Conservation (phyloP, 2,888 invertebrate genomes). For the Eupithecia dodoneata region DNA sequence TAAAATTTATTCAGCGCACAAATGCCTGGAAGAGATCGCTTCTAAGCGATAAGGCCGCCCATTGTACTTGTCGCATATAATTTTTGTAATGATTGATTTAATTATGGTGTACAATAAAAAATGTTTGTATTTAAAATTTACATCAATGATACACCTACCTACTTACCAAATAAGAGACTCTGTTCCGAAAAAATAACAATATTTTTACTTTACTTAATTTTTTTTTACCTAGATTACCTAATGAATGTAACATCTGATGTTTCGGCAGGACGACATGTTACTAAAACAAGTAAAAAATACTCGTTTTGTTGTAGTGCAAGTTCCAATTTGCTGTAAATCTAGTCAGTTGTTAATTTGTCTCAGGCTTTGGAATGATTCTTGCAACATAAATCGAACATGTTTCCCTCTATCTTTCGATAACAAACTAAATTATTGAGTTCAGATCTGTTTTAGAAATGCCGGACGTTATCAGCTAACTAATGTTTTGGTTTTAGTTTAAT, state of each 20-base stretch:
- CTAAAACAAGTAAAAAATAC: neutral
- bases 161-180: neutral
- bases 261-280: neutral
- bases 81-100: too few relatives aligned
- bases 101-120: too few relatives aligned
- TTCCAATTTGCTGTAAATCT: constrained; percentile 33
- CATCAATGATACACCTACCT: neutral
- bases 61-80: too few relatives aligned
- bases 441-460: constrained; percentile 33
- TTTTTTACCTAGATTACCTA: too few relatives aligned
- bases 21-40: neutral
- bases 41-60: too few relatives aligned
- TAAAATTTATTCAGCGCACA: neutral
- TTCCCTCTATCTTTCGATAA: constrained; percentile 41
- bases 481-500: constrained; percentile 34
- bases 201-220: too few relatives aligned
- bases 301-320: neutral
- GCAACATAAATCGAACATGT: constrained; percentile 39
- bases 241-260: neutral
- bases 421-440: constrained; percentile 33
- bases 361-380: constrained; percentile 33
- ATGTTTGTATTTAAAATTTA: neutral
- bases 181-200: too few relatives aligned
- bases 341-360: constrained; percentile 54
- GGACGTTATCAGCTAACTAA: constrained; percentile 30